These are phyloP conservation scores for Chymomyza caudatula DNA, from an alignment of 2,888 invertebrate genomes.

Conservation along the genomic window DNA sequence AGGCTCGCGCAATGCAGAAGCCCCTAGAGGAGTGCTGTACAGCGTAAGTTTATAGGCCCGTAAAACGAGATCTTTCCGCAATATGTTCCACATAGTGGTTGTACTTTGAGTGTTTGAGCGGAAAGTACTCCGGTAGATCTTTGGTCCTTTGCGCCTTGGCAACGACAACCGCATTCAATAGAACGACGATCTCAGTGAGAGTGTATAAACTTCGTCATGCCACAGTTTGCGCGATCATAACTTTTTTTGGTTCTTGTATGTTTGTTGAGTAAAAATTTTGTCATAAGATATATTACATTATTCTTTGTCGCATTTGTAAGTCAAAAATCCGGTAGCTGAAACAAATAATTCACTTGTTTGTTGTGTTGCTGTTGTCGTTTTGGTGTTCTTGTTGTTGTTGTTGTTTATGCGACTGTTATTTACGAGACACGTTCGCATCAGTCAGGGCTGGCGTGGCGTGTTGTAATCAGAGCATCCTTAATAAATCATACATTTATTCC, in stretches of 20 bases:
- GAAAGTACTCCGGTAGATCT: too few species aligned
- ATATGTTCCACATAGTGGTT: too few species aligned
- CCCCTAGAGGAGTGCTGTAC: too few species aligned
- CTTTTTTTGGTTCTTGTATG: background rate
- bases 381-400: conserved; percentile 23
- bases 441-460: conserved; percentile 53
- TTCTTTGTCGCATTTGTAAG: conserved; percentile 72
- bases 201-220: background rate
- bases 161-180: too few species aligned
- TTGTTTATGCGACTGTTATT: conserved; percentile 56
- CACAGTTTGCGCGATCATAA: background rate
- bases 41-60: too few species aligned
- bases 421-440: conserved; percentile 63
- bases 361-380: conserved; percentile 4
- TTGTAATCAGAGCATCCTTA: conserved; percentile 77
- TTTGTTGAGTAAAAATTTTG: background rate
- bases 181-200: too few species aligned
- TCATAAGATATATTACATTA: conserved; percentile 44
- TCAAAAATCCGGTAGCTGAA: conserved; percentile 57
- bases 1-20: too few species aligned
- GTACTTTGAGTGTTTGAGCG: too few species aligned
- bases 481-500: conserved; percentile 77
- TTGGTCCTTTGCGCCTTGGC: too few species aligned
- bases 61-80: too few species aligned
- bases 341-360: conserved; percentile 66